phyloP scores from a whole-genome alignment of 2,113 vertebrate genomes.

The Tragelaphus strepsiceros region DNA sequence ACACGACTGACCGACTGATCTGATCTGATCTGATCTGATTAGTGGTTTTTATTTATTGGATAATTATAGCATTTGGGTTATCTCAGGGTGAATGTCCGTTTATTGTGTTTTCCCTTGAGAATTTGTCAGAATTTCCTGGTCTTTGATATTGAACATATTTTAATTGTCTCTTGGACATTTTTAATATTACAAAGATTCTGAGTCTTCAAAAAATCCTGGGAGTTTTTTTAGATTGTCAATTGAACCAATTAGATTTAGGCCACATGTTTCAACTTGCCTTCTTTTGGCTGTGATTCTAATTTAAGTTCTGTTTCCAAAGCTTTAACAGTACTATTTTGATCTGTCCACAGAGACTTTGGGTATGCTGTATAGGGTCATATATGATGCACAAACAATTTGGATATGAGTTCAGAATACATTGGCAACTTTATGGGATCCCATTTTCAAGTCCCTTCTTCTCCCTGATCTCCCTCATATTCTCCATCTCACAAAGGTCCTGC shows the following conservation, averaged over 20 bases:
- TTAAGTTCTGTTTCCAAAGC: not conserved
- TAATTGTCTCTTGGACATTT: not conserved
- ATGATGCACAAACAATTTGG: not conserved
- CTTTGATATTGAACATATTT: not conserved
- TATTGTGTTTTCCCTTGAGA: not conserved
- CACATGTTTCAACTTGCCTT: constrained; percentile 17
- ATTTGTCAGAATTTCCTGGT: not conserved
- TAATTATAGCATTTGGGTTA: not conserved
- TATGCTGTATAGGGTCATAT: not conserved
- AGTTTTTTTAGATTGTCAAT: not conserved
- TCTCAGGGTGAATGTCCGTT: not conserved
- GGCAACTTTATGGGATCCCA: not conserved
- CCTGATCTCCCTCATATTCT: not conserved
- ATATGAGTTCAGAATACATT: not conserved
- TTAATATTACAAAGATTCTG: not conserved
- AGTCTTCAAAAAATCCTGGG: not conserved
- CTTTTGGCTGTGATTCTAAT: not conserved
- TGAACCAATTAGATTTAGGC: not conserved
- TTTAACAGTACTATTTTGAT: not conserved
- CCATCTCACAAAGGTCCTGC: not conserved
- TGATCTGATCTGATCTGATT: too few relatives aligned
- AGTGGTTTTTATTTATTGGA: not conserved
- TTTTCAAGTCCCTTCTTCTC: not conserved
- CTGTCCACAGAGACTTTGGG: not conserved
- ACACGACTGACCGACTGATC: too few relatives aligned